phyloP scores from a whole-genome alignment of 2,888 invertebrate genomes.

The Agrotis segetum region DNA sequence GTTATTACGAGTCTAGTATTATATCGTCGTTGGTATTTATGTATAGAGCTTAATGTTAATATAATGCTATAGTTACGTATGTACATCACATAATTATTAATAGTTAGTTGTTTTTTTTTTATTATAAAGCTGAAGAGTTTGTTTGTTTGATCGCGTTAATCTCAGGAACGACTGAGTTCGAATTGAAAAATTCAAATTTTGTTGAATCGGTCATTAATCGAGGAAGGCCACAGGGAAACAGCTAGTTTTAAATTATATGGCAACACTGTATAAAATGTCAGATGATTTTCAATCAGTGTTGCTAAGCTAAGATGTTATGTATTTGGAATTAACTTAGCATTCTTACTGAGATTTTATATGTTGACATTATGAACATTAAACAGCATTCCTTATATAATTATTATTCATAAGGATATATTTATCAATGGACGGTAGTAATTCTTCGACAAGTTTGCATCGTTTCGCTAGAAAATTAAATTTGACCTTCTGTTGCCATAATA shows the following conservation, averaged over 20 bases:
- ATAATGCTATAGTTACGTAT: constrained; percentile 12
- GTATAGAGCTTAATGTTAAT: constrained; percentile 5
- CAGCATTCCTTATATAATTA: constrained; percentile 37
- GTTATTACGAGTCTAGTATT: no score
- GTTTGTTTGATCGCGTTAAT: no score
- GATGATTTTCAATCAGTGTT: constrained; percentile 16
- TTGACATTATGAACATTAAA: not conserved
- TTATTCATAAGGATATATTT: constrained; percentile 10
- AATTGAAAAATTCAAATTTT: no score
- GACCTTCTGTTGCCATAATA: constrained; percentile 24
- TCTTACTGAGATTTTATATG: constrained; percentile 17
- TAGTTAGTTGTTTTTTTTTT: not conserved
- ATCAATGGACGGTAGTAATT: constrained; percentile 1
- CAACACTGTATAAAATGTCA: constrained; percentile 19
- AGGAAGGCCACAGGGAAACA: no score
- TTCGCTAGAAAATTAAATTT: not conserved
- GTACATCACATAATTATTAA: constrained; percentile 10
- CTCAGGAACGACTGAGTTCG: no score
- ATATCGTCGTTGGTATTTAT: no score
- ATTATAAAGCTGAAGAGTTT: no score
- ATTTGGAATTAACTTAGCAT: constrained; percentile 10
- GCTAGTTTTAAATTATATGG: not conserved
- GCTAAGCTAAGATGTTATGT: constrained; percentile 6
- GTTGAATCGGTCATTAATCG: no score
- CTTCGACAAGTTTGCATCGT: no score